Evolutionary conservation across 2,797 vertebrate species (phyloP).

Genomic region (Karalla daura): DNA sequence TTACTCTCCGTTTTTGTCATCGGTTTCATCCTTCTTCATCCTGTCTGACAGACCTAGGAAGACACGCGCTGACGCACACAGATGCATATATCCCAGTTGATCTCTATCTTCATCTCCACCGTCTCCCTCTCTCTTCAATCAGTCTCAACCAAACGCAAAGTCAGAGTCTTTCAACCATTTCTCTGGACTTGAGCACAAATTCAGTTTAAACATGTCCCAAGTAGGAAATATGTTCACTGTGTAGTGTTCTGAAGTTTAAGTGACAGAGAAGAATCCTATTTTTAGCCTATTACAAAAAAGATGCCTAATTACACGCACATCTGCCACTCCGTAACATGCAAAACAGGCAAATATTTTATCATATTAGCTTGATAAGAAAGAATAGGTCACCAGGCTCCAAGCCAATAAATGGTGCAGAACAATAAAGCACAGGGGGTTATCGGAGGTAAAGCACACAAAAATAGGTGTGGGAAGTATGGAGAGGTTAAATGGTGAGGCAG

Average conservation of each 20-base stretch:
- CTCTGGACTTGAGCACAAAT: constrained; percentile 55
- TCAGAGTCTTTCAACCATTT: constrained; percentile 14
- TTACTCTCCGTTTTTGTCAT: constrained; percentile 29
- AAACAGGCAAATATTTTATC: neutral
- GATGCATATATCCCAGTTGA: constrained; percentile 13
- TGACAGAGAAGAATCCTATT: too few species aligned
- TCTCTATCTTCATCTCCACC: constrained; percentile 5
- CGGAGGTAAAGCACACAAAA: neutral
- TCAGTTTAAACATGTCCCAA: constrained; percentile 48
- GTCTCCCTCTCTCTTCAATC: constrained; percentile 5
- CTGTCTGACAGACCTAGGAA: constrained; percentile 8
- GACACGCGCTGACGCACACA: constrained; percentile 1
- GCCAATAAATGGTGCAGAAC: neutral
- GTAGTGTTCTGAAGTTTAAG: constrained; percentile 45
- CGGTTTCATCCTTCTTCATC: constrained; percentile 20
- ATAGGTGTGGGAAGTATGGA: neutral
- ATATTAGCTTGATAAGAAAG: neutral
- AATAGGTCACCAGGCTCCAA: neutral
- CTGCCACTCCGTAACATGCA: neutral
- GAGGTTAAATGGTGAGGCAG: constrained; percentile 21
- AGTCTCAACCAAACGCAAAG: constrained; percentile 34
- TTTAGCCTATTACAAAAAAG: too few species aligned
- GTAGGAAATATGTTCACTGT: constrained; percentile 47
- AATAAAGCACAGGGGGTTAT: neutral
- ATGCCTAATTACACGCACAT: neutral